Evolutionary conservation across 2,888 invertebrate genomes (phyloP).

Genomic region (Galerucella pusilla): DNA sequence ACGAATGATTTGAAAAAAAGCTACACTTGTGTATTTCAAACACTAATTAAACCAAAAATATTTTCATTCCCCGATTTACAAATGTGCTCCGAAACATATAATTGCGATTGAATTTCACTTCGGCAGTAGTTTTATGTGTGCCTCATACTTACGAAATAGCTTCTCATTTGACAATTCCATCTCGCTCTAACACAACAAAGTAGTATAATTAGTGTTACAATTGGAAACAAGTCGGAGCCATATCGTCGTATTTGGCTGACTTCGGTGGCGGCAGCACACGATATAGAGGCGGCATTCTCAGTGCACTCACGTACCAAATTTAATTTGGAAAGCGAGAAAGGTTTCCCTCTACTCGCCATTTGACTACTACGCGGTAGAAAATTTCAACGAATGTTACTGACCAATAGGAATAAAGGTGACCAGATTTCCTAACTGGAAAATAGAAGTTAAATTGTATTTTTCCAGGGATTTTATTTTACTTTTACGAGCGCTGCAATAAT

Average conservation of each 20-base stretch:
- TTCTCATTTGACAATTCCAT: slow-evolving; percentile 30
- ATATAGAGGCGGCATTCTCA: slow-evolving; percentile 49
- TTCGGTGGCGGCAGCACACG: slow-evolving; percentile 13
- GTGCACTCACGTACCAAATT: slow-evolving; percentile 62
- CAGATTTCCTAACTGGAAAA: slow-evolving; percentile 32
- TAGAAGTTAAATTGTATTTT: slow-evolving; percentile 29
- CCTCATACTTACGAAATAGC: slow-evolving; percentile 12
- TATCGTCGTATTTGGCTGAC: slow-evolving; percentile 29
- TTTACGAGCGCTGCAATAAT: not conserved
- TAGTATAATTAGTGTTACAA: slow-evolving; percentile 32
- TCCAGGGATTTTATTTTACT: not conserved
- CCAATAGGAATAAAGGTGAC: slow-evolving; percentile 33
- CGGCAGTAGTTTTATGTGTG: not conserved
- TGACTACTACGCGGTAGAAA: slow-evolving; percentile 34
- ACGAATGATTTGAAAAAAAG: too few relatives aligned
- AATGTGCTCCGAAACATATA: not conserved
- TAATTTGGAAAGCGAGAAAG: slow-evolving; percentile 56
- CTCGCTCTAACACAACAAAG: slow-evolving; percentile 27
- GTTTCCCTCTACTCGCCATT: slow-evolving; percentile 33
- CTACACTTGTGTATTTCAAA: not conserved
- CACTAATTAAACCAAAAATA: not conserved
- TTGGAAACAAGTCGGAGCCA: slow-evolving; percentile 30
- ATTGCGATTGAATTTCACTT: not conserved
- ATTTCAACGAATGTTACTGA: slow-evolving; percentile 33
- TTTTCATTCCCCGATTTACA: not conserved